Conservation (phyloP, 2,888 invertebrate species). For the Lydus trimaculatus region DNA sequence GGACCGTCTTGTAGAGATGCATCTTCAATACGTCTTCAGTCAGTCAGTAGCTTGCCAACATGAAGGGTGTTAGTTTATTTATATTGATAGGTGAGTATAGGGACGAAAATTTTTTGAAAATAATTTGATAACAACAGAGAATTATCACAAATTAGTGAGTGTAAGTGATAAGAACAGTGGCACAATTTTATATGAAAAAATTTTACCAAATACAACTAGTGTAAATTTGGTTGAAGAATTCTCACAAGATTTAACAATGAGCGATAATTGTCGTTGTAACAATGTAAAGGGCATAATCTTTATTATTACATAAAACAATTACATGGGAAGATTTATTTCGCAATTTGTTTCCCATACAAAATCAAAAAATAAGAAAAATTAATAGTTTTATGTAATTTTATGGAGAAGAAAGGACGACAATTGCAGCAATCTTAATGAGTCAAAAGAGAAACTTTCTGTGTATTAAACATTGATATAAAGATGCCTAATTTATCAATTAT, state of each 20-base stretch:
- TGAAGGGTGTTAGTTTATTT: constrained; percentile 58
- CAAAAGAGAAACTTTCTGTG: neutral
- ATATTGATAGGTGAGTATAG: constrained; percentile 57
- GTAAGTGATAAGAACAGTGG: neutral
- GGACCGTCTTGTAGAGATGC: constrained; percentile 50
- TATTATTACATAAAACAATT: neutral
- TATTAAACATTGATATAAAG: neutral
- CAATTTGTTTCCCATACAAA: neutral
- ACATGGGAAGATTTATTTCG: neutral
- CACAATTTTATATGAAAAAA: neutral
- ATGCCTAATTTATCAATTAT: too few species aligned
- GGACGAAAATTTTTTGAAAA: neutral
- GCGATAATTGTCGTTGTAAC: neutral
- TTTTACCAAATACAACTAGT: neutral
- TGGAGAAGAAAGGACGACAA: neutral
- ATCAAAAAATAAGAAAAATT: neutral
- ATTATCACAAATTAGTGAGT: too few species aligned
- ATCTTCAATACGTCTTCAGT: constrained; percentile 49
- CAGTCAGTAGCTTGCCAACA: constrained; percentile 54
- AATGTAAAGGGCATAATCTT: constrained; percentile 5
- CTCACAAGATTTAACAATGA: neutral
- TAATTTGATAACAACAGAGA: neutral
- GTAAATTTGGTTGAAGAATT: neutral
- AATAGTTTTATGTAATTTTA: neutral
- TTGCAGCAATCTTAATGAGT: neutral